phyloP scores from a whole-genome alignment of 2,113 vertebrate species.

The Chitala chitala region DNA sequence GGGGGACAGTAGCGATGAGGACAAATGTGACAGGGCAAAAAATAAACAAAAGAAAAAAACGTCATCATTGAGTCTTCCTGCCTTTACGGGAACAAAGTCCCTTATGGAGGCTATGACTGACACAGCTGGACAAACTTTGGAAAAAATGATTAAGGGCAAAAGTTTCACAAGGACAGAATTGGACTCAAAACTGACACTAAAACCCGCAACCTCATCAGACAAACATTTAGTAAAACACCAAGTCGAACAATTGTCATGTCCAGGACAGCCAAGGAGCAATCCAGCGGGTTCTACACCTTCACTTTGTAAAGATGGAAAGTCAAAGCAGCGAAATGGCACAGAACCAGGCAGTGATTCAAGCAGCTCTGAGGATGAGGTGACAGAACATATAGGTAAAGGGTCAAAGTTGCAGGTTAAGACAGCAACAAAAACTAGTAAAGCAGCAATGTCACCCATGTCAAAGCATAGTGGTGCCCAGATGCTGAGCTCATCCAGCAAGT shows the following conservation, averaged over 20 bases:
- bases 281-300: background rate
- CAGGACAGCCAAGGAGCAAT: slow-evolving; percentile 2
- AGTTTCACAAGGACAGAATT: background rate
- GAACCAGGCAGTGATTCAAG: background rate
- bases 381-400: background rate
- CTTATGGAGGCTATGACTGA: slow-evolving; percentile 37
- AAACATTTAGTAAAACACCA: background rate
- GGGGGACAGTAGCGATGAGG: slow-evolving; percentile 51
- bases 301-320: background rate
- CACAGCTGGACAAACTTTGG: background rate
- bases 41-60: slow-evolving; percentile 44
- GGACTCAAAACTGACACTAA: background rate
- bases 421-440: background rate
- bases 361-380: slow-evolving; percentile 9
- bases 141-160: slow-evolving; percentile 23
- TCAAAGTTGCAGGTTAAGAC: background rate
- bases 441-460: background rate
- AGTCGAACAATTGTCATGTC: background rate
- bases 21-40: slow-evolving; percentile 39
- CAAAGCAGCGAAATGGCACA: background rate
- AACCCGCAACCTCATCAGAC: background rate
- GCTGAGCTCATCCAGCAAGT: background rate
- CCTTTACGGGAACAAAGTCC: slow-evolving; percentile 70
- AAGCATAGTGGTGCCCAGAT: background rate
- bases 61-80: slow-evolving; percentile 50